Percentiles rank a stretch among this genome's conserved stretches.
Conservation (phyloP, 2,113 vertebrate genomes). For the Nibea albiflora region DNA sequence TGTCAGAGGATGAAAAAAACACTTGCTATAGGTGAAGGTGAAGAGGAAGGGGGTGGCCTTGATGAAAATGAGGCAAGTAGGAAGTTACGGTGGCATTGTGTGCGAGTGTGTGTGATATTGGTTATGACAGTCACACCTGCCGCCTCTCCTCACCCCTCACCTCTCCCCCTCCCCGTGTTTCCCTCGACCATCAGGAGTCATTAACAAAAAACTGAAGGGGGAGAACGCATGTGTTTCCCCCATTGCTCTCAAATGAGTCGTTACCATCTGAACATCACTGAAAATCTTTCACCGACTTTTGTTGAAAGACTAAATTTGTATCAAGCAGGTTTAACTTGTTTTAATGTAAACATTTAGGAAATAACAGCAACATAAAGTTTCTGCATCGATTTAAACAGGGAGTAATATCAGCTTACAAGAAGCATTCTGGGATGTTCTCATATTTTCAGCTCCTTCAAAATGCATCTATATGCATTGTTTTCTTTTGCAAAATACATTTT, state of each 20-base stretch:
- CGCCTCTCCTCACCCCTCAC: constrained; percentile 72
- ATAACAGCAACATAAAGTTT: too few species aligned
- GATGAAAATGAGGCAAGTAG: constrained; percentile 21
- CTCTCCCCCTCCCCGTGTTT: constrained; percentile 64
- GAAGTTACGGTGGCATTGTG: constrained; percentile 19
- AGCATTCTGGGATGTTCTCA: too few species aligned
- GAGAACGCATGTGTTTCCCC: neutral
- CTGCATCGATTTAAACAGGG: neutral
- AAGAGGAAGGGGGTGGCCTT: neutral
- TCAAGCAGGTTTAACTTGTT: too few species aligned
- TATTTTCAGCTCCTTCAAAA: too few species aligned
- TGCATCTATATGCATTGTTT: too few species aligned
- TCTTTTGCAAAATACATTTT: too few species aligned
- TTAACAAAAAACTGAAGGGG: constrained; percentile 32
- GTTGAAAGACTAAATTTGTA: too few species aligned
- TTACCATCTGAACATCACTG: neutral
- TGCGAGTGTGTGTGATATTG: constrained; percentile 78
- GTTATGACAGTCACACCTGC: constrained; percentile 91
- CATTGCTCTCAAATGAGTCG: neutral
- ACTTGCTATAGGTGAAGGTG: neutral
- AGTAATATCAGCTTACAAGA: neutral
- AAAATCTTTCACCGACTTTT: too few species aligned
- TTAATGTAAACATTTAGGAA: too few species aligned
- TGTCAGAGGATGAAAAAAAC: neutral
- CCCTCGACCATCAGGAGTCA: constrained; percentile 56